A percentile compares a stretch with the other conserved stretches of the same genome.
These are phyloP conservation scores for Pseudomyrmex pallidus DNA, from an alignment of 1,140 invertebrate genomes.

Conservation along the genomic window DNA sequence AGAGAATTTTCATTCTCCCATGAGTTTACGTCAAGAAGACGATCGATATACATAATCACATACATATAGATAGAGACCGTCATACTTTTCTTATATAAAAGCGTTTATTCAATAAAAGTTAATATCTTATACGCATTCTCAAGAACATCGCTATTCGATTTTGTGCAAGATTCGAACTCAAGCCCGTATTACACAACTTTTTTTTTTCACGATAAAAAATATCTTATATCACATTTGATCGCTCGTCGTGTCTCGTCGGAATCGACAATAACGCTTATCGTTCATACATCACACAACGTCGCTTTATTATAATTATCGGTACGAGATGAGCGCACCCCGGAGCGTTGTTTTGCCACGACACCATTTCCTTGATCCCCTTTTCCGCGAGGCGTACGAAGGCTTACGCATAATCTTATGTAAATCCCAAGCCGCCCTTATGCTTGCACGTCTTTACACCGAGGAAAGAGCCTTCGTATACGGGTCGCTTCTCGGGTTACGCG, in stretches of 20 bases:
- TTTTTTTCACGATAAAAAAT: constrained; percentile 24
- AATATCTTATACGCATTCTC: no score
- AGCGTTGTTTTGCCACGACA: constrained; percentile 71
- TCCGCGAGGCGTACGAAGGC: constrained; percentile 65
- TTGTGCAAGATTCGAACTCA: neutral
- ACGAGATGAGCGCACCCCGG: constrained; percentile 76
- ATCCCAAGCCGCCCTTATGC: constrained; percentile 79
- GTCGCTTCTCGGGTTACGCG: constrained; percentile 76
- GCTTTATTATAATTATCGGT: constrained; percentile 80
- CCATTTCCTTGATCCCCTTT: constrained; percentile 75
- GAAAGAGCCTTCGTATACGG: constrained; percentile 58
- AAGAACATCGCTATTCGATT: neutral
- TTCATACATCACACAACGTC: constrained; percentile 50
- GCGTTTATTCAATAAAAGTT: no score
- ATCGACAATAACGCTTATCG: constrained; percentile 49
- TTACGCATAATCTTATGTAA: constrained; percentile 83
- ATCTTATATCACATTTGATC: constrained; percentile 23
- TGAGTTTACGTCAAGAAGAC: no score
- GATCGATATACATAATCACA: no score
- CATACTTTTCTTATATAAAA: no score
- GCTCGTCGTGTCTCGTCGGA: neutral
- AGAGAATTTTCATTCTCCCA: no score
- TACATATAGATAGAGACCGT: no score
- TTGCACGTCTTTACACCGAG: constrained; percentile 71
- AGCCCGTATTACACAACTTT: neutral